Evolutionary conservation across 2,113 vertebrate species (phyloP).

Genomic region (Corynorhinus townsendii): DNA sequence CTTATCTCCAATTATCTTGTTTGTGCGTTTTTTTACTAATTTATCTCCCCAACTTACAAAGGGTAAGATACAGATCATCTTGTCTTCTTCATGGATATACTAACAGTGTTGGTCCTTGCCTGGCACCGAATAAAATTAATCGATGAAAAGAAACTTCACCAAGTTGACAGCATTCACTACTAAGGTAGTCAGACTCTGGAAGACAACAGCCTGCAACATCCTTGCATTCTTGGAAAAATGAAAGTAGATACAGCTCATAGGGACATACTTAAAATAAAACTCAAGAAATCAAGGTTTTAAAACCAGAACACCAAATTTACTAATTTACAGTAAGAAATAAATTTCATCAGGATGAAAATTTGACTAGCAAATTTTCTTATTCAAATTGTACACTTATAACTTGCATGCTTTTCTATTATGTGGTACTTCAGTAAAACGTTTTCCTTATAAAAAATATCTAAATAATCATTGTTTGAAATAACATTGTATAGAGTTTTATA

Average conservation of each 20-base stretch:
- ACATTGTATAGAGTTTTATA: not conserved
- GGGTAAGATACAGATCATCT: not conserved
- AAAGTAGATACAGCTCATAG: not conserved
- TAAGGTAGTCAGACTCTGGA: not conserved
- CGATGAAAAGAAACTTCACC: not conserved
- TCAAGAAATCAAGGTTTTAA: not conserved
- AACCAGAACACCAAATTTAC: not conserved
- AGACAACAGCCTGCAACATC: not conserved
- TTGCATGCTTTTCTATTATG: not conserved
- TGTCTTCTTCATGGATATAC: not conserved
- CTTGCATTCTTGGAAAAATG: not conserved
- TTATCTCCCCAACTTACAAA: not conserved
- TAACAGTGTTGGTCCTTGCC: not conserved
- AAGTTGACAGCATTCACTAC: not conserved
- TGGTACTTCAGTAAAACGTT: not conserved
- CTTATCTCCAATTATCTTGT: not conserved
- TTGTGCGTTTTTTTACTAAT: not conserved
- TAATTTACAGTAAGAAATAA: not conserved
- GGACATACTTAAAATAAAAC: not conserved
- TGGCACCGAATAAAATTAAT: not conserved
- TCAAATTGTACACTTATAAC: not conserved
- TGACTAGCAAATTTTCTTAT: not conserved
- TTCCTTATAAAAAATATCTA: not conserved
- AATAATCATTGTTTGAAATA: not conserved
- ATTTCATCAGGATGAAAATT: not conserved